phyloP scores from a whole-genome alignment of 2,797 vertebrate genomes.

The Lagocephalus sceleratus region DNA sequence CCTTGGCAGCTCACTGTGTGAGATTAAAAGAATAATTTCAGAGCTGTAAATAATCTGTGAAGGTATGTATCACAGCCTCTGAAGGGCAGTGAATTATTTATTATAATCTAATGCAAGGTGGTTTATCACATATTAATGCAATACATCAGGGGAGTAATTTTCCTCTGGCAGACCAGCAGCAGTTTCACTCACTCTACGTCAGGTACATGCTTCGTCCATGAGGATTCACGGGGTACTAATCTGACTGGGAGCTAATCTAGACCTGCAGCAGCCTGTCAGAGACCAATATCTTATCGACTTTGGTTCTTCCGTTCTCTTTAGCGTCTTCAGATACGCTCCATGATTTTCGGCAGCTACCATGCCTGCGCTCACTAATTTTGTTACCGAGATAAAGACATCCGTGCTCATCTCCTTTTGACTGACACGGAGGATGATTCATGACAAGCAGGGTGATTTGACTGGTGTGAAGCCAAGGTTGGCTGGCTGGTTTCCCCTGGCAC shows the following conservation, averaged over 20 bases:
- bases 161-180: conserved; percentile 67
- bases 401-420: too few species aligned
- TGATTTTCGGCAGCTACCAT: too few species aligned
- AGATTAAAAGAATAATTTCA: conserved; percentile 77
- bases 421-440: too few species aligned
- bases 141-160: conserved; percentile 80
- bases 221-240: conserved; percentile 75
- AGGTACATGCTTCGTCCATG: conserved; percentile 60
- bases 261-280: conserved; percentile 59
- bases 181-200: conserved; percentile 62
- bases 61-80: conserved; percentile 72
- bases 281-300: conserved; percentile 9
- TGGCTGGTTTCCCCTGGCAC: too few species aligned
- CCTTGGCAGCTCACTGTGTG: conserved; percentile 67
- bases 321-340: too few species aligned
- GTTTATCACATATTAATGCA: conserved; percentile 84
- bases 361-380: too few species aligned
- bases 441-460: too few species aligned
- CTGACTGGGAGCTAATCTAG: conserved; percentile 67
- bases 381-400: too few species aligned
- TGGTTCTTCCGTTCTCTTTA: too few species aligned
- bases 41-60: conserved; percentile 77
- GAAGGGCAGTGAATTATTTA: conserved; percentile 82
- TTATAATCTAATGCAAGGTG: conserved; percentile 80
- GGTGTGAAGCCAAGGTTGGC: too few species aligned